These are phyloP conservation scores for Leguminivora glycinivorella DNA, from an alignment of 1,140 invertebrate species.

Conservation along the genomic window DNA sequence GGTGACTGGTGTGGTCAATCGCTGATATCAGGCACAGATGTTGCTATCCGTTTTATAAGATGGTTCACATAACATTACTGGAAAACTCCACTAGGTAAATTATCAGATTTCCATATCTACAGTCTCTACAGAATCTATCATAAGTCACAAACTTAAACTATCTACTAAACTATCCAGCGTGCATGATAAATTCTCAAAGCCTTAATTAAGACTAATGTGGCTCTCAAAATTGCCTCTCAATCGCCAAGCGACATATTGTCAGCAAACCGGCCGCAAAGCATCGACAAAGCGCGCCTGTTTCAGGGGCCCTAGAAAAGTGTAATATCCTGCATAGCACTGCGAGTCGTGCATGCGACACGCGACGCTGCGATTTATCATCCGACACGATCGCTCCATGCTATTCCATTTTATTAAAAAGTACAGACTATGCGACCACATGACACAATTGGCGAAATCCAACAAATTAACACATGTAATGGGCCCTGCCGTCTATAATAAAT, in stretches of 20 bases:
- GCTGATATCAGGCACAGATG: too few species aligned
- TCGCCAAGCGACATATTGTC: neutral
- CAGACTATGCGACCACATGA: neutral
- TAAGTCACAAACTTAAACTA: too few species aligned
- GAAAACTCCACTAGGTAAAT: too few species aligned
- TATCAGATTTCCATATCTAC: too few species aligned
- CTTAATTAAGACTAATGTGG: neutral
- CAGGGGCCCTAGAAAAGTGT: constrained; percentile 9
- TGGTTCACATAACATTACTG: too few species aligned
- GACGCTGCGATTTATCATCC: constrained; percentile 4
- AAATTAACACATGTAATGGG: too few species aligned
- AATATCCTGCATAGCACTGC: constrained; percentile 8
- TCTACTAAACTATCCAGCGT: too few species aligned
- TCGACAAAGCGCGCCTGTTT: neutral
- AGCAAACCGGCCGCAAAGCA: neutral
- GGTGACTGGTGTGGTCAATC: too few species aligned
- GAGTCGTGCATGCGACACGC: constrained; percentile 7
- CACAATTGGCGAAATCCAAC: too few species aligned
- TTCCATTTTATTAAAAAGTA: neutral
- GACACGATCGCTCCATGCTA: neutral
- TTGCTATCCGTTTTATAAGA: too few species aligned
- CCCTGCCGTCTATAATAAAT: too few species aligned
- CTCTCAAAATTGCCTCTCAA: neutral
- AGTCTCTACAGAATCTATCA: too few species aligned
- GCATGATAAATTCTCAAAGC: neutral